Evolutionary conservation across 2,797 vertebrate genomes (phyloP), one percentile per base, ranked within the genome.

Genomic region (Helostoma temminkii): DNA sequence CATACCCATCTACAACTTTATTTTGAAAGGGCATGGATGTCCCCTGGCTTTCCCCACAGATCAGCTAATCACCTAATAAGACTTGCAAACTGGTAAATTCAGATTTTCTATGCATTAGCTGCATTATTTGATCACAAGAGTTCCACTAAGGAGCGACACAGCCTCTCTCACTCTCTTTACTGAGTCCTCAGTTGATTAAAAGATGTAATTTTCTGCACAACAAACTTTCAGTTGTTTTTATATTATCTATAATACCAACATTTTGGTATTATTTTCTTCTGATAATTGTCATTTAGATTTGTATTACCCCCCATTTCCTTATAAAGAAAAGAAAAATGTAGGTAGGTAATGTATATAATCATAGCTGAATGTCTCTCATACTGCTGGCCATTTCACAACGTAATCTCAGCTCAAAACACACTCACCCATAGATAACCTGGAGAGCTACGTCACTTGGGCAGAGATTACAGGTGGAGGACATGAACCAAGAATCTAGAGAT

Each of bases 101-200:
- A 59, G 42, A 70, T 66, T 60, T 75, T 67, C 58, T 42, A 58
- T 22, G 48, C 30, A 74, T 78, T 55, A 55, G 70, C 54, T 28
- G 30, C 52, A 74, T 74, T 63, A 82, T 71, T 68, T 75, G 58
- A 82, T 71, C 55, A 80, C 24, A 49, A 28, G 26, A 49, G 53
- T 50, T 84, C 54, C 66, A 76, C 66, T 58, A 84, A 75, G 42
- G 21, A 49, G 74, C 22, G 56, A 50, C 1, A 50, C 19, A 61
- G 46, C 6, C 45, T 9, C 57, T 54, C 24, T n/a, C n/a, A n/a
- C n/a, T n/a, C n/a, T 16, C 48, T 42, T 57, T 43, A 66, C 22
- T 41, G 49, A 46, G 37, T 37, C 4, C 5, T 37, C 28, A 55
- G 37, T 1, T 46, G 9, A 49, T 37, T 18, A 39, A 58, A 39